These are phyloP conservation scores for Oophaga sylvatica DNA, from an alignment of 2,797 vertebrate genomes.

Conservation along the genomic window DNA sequence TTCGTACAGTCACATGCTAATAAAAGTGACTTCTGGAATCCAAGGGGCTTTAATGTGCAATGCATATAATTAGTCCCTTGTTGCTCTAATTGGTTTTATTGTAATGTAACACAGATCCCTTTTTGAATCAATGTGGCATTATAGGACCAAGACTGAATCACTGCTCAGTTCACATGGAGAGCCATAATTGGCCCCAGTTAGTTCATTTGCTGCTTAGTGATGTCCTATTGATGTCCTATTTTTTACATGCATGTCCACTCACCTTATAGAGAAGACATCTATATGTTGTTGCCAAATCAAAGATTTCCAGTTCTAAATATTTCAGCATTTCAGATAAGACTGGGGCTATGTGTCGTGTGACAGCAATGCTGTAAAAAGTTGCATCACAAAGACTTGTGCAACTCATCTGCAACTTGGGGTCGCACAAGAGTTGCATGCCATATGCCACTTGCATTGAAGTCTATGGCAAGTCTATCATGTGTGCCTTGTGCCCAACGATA, in stretches of 20 bases:
- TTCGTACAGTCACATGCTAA: constrained; percentile 28
- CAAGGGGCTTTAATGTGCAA: constrained; percentile 16
- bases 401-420: no score
- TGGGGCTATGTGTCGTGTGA: no score
- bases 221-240: not conserved
- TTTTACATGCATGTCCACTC: no score
- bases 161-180: not conserved
- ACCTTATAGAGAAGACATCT: not conserved
- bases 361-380: no score
- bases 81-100: constrained; percentile 4
- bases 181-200: not conserved
- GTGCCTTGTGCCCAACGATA: no score
- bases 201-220: not conserved
- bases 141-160: not conserved
- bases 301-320: not conserved
- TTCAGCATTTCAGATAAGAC: not conserved
- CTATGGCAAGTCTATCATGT: no score
- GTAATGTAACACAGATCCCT: constrained; percentile 7
- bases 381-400: no score
- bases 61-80: constrained; percentile 4
- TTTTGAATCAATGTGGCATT: not conserved
- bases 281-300: not conserved
- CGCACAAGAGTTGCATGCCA: no score
- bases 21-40: not conserved
- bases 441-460: no score